phyloP scores from a whole-genome alignment of 2,797 vertebrate species.

The Alca torda region DNA sequence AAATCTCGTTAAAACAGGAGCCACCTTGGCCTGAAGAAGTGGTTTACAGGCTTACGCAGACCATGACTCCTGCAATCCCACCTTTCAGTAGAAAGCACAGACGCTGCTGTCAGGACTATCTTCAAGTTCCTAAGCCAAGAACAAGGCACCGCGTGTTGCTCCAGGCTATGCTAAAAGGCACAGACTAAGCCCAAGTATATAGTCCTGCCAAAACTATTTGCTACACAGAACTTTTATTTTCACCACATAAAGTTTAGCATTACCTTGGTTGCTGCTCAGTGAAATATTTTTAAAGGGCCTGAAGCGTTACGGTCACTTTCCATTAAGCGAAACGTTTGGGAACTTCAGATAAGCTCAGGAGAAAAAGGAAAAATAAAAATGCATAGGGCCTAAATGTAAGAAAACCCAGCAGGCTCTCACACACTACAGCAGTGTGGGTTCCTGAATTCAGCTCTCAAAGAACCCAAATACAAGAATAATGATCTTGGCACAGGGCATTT shows the following conservation, averaged over 20 bases:
- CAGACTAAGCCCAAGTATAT: not conserved
- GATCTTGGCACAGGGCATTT: slow-evolving; percentile 58
- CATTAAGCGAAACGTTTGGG: slow-evolving; percentile 35
- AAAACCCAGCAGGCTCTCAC: slow-evolving; percentile 50
- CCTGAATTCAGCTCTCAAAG: slow-evolving; percentile 41
- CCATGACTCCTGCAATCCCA: not conserved
- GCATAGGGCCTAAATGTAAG: not conserved
- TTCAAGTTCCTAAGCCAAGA: not conserved
- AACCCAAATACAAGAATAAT: slow-evolving; percentile 62
- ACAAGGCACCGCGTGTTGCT: not conserved
- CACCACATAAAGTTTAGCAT: not conserved
- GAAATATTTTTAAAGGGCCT: slow-evolving; percentile 31
- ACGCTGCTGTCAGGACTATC: not conserved
- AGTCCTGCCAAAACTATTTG: not conserved
- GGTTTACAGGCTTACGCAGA: not conserved
- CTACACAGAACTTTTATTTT: not conserved
- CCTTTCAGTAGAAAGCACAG: not conserved
- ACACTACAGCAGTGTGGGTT: slow-evolving; percentile 38
- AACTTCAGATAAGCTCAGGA: slow-evolving; percentile 8
- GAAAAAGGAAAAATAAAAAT: not conserved
- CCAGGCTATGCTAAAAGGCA: not conserved
- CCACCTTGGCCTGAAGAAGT: not conserved
- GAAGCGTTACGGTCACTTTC: not conserved
- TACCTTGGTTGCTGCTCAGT: not conserved
- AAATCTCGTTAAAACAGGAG: not conserved